These are phyloP conservation scores for Rhadina sibilatrix DNA, from an alignment of 2,113 vertebrate genomes.

Conservation along the genomic window DNA sequence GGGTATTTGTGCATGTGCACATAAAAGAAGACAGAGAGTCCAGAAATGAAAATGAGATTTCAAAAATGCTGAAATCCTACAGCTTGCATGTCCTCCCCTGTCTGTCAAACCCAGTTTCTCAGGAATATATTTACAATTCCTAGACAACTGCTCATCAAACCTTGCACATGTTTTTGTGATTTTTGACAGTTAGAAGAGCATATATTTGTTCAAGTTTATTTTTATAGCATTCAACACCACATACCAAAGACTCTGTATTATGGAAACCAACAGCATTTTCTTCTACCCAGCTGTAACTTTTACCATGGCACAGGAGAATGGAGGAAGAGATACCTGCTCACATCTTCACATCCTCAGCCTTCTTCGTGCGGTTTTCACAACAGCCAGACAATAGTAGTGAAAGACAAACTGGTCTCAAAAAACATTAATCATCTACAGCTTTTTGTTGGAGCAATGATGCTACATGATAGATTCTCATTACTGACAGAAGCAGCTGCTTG, in stretches of 20 bases:
- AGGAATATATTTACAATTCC: constrained; percentile 58
- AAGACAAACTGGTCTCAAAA: not conserved
- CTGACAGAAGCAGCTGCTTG: not conserved
- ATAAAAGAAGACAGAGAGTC: constrained; percentile 26
- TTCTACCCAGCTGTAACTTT: not conserved
- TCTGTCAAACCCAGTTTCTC: constrained; percentile 43
- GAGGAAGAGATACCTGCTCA: not conserved
- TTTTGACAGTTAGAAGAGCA: constrained; percentile 62
- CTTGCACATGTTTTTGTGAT: not conserved
- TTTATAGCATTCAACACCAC: constrained; percentile 28
- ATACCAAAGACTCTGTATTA: not conserved
- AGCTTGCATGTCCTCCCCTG: constrained; percentile 47
- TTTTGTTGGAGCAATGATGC: not conserved
- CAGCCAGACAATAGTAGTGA: not conserved
- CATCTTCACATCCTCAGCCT: not conserved
- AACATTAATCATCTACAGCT: not conserved
- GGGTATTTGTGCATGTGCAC: not conserved
- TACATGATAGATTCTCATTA: not conserved
- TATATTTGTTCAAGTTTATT: constrained; percentile 61
- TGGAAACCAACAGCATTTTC: not conserved
- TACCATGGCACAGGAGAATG: not conserved
- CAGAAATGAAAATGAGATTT: constrained; percentile 61
- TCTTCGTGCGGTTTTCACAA: not conserved
- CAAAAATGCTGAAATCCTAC: constrained; percentile 47
- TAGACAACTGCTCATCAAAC: constrained; percentile 61